These are phyloP conservation scores for Dissostichus mawsoni DNA, from an alignment of 2,113 vertebrate species.

Conservation along the genomic window DNA sequence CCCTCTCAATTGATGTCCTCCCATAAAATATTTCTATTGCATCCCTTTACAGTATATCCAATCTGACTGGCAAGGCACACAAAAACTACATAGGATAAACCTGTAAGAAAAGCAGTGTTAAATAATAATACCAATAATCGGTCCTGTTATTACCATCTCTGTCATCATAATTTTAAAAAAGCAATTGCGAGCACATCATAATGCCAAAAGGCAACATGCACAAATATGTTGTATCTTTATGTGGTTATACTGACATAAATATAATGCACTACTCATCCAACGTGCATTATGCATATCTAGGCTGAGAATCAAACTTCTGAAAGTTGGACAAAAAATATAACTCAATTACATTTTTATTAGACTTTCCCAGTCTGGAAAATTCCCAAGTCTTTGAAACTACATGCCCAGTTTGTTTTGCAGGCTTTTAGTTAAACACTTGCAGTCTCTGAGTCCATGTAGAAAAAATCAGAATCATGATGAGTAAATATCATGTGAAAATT, in stretches of 20 bases:
- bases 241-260: background rate
- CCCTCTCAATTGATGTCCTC: background rate
- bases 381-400: too few species aligned
- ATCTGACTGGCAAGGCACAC: background rate
- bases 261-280: background rate
- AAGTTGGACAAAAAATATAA: too few species aligned
- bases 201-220: background rate
- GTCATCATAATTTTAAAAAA: background rate
- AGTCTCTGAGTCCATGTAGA: too few species aligned
- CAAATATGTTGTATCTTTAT: background rate
- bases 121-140: background rate
- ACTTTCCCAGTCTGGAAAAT: background rate
- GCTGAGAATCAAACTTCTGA: too few species aligned
- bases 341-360: too few species aligned
- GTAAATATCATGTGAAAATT: background rate
- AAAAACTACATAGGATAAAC: background rate
- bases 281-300: too few species aligned
- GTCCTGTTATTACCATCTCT: background rate
- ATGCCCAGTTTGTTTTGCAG: too few species aligned
- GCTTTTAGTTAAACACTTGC: too few species aligned
- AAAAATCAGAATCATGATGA: too few species aligned
- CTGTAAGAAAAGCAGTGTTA: too few species aligned
- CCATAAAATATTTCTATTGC: too few species aligned
- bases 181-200: background rate
- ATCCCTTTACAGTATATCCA: too few species aligned